Base-by-base conservation (phyloP, 2,113 vertebrate genomes). In the Amblyornis subalaris region DNA sequence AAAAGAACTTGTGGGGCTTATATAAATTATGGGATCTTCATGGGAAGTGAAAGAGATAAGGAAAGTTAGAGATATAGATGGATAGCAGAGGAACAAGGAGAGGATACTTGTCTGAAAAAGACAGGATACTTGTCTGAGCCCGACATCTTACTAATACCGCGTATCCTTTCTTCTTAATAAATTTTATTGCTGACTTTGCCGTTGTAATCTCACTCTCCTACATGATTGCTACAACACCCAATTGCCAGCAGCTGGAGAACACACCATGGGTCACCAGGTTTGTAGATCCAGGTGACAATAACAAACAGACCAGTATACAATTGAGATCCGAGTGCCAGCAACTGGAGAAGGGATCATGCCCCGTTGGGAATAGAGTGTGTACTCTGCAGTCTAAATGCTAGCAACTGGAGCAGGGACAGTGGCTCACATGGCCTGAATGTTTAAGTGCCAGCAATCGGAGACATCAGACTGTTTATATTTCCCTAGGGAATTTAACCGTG, bases 161-260 rank as follows among this genome's bases (percentile, higher is more conserved):
- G 6, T 26, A 58, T 25, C 25, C 58, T 25, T 31, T 14, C 61
- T 66, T 58, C 35, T 71, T 42, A 75, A 42, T 71, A 75, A 90
- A 66, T 28, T 58, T 24, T 36, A 1, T 51, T 73, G 61, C 3
- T 85, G 67, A 55, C 25, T 74, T 69, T 57, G 25, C 19, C 17
- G 78, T 57, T 54, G 29, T 67, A 58, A 82, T 51, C 35, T 85
- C 57, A 51, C 25, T 50, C 22, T 33, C 8, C 79, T 66, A 20
- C 8, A 3, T 0, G 1, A 75, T 14, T n/a, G 28, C 28, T 54
- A 58, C 42, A 31, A 48, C 0, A 12, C 40, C 47, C 44, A 72
- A 22, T 4, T 62, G 28, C 22, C 55, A 82, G 57, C 24, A 75
- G 44, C 66, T 57, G 38, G 40, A 69, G 31, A 60, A 73, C 19